Base-by-base conservation (phyloP, 2,113 vertebrate genomes). In the Aspiorhynchus laticeps region DNA sequence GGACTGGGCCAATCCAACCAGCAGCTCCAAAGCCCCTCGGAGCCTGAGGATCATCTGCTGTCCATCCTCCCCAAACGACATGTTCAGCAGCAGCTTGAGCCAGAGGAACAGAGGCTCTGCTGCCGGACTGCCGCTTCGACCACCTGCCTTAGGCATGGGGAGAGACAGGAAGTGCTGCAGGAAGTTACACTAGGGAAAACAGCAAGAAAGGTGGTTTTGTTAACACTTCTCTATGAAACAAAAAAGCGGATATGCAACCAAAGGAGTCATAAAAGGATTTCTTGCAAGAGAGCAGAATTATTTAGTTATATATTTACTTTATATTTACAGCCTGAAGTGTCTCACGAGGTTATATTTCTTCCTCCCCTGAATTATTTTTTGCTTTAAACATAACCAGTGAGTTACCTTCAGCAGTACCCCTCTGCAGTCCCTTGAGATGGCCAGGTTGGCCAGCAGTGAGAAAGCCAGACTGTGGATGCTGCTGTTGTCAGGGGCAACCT, bases 391-490 rank as follows among this genome's bases (percentile, higher is more conserved):
- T 56, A 65, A 75, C 12, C 53, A 14, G 7, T 14, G 10, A 2
- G 91, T 88, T 93, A 98, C 98, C 95, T 99, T 99, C 75, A 98
- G 98, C 92, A 99, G 93, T 80, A 97, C 48, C 26, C 97, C 94
- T 92, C 93, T 96, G 88, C 97, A 98, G 92, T 99, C 98, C 38
- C 96, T 97, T 85, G 96, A 97, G 80, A 97, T 88, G 67, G 95
- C 95, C 53, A 98, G 93, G 91, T 99, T 99, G 21, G 97, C 94
- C 74, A 99, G 94, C 43, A 99, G 94, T 90, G 92, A 93, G 88
- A 99, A 98, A 38, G 94, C 93, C 19, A 95, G 91, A 41, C 94
- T 96, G 92, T 98, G 97, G 84, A 96, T 77, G 2, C 89, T 56
- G 87, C 91, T 90, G 91, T 92, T 96, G 88, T 97, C 96, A 0